Base-by-base conservation (phyloP, 2,113 vertebrate genomes). In the Gallinago undulata region DNA sequence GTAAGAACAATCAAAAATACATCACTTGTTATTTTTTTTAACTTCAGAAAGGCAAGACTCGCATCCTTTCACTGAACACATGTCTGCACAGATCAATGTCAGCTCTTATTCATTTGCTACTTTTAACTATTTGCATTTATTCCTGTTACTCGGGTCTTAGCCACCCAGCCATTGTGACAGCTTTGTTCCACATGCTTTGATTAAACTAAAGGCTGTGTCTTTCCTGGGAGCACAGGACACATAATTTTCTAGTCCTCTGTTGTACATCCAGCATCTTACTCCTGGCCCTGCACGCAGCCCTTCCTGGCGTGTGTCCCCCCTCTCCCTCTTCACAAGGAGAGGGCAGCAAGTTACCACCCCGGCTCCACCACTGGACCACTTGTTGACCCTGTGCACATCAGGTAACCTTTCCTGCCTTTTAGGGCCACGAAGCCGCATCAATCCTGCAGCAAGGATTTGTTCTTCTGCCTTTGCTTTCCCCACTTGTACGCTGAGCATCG, bases 401-500 rank as follows among this genome's bases (percentile, higher is more conserved):
- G 7, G 17, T 27, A 75, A 70, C 35, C 15, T 84, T 48, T 19
- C 33, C 66, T 67, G 53, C 57, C 66, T 51, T 43, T 72, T 31
- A 1, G 10, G 70, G 76, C n/a, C 53, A 51, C 0, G 0, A 43
- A 77, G 27, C 30, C 13, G 1, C 73, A 48, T 73, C 57, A 74
- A 0, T 63, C 43, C 66, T 11, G 6, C 82, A 95, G 79, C 75
- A 88, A 59, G 84, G 64, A 90, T 94, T 91, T 91, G 47, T 85
- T 89, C 89, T 74, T 86, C 41, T 50, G 3, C 4, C 1, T 76
- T 94, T 97, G 16, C 62, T 90, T 97, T 89, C 84, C 77, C 72
- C 53, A 41, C 67, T 89, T 90, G 87, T 90, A 96, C 95, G 84
- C 83, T 67, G 66, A 95, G 85, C 50, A 69, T 94, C 79, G 9